Conservation (phyloP, 2,888 invertebrate genomes). For the Xestia ashworthii region DNA sequence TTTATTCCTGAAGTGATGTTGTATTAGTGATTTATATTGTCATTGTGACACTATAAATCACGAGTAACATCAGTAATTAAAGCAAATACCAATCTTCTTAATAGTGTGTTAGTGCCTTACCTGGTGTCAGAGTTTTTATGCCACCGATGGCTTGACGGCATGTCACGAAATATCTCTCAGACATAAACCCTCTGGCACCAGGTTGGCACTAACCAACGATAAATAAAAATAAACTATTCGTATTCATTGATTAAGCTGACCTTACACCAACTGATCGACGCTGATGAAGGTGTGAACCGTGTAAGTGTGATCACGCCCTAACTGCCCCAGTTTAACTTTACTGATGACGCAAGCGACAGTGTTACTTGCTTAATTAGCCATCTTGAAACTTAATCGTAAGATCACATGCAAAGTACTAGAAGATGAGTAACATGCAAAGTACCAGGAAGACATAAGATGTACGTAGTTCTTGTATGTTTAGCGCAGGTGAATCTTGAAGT, state of each 20-base stretch:
- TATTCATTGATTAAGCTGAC: no score
- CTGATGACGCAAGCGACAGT: constrained; percentile 19
- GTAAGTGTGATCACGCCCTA: neutral
- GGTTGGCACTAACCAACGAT: no score
- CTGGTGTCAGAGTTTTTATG: no score
- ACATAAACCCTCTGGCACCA: no score
- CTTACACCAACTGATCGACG: neutral
- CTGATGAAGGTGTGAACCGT: neutral
- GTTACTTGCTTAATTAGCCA: constrained; percentile 34
- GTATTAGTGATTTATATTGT: no score
- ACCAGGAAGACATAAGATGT: constrained; percentile 20
- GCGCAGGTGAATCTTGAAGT: neutral
- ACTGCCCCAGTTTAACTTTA: constrained; percentile 15
- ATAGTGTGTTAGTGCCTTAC: no score
- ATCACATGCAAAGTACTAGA: constrained; percentile 25
- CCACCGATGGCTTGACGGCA: no score
- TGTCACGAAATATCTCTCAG: no score
- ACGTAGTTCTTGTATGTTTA: neutral
- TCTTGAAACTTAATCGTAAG: constrained; percentile 28
- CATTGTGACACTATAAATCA: no score
- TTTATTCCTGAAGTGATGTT: no score
- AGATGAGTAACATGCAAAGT: constrained; percentile 15
- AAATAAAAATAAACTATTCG: neutral
- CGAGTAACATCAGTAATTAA: no score
- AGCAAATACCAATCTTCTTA: no score